phyloP scores from a whole-genome alignment of 2,888 invertebrate species.

The Flexamia atlantica region DNA sequence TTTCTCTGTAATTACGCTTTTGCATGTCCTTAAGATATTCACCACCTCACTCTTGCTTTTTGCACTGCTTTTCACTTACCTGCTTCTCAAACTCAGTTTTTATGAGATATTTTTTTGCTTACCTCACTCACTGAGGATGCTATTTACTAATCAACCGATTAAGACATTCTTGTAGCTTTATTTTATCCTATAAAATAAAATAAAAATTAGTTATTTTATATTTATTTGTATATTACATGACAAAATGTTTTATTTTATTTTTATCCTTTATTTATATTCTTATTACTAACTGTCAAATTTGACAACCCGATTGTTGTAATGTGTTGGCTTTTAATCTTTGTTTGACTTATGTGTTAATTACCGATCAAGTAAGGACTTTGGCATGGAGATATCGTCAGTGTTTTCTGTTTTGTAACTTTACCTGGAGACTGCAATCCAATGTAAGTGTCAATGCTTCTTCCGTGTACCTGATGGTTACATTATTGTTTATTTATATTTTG shows the following conservation, averaged over 20 bases:
- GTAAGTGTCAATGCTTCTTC: neutral
- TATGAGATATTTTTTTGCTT: neutral
- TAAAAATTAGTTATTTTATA: neutral
- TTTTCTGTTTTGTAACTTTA: neutral
- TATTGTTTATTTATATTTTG: conserved; percentile 18
- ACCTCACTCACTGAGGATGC: neutral
- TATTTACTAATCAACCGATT: neutral
- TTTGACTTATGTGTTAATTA: neutral
- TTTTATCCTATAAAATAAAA: neutral
- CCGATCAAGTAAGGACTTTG: neutral
- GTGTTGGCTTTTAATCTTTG: neutral
- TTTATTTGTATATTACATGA: neutral
- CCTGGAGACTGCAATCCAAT: neutral
- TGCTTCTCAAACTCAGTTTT: neutral
- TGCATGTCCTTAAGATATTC: neutral
- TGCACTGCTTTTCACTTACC: neutral
- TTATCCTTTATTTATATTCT: neutral
- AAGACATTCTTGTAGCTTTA: neutral
- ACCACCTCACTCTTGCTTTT: neutral
- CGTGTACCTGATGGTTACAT: conserved; percentile 20
- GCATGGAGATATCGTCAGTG: neutral
- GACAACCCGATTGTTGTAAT: neutral
- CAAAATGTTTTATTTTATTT: neutral
- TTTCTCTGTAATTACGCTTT: neutral
- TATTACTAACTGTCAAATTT: neutral